phyloP scores from a whole-genome alignment of 2,797 vertebrate genomes.

The Microctenopoma lineatum region DNA sequence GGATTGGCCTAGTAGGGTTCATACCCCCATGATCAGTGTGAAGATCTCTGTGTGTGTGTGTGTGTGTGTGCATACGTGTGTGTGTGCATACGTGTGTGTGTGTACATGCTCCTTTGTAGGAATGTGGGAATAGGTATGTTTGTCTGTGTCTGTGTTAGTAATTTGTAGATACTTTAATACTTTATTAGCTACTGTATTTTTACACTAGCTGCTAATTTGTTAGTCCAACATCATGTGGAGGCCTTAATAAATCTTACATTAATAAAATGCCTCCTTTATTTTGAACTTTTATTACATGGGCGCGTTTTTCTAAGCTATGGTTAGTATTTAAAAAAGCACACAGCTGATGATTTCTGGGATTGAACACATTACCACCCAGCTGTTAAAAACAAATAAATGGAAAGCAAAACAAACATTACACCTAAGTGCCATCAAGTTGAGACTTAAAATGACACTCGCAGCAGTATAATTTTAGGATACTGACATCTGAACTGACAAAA shows the following conservation, averaged over 20 bases:
- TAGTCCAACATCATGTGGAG: not conserved
- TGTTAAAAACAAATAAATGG: not conserved
- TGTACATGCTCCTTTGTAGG: not conserved
- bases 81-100: constrained; percentile 11
- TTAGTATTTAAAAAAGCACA: no score
- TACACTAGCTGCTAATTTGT: not conserved
- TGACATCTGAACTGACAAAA: constrained; percentile 32
- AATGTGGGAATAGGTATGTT: not conserved
- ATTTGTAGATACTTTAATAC: constrained; percentile 12
- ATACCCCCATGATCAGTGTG: constrained; percentile 27
- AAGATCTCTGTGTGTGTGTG: constrained; percentile 17
- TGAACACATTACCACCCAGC: constrained; percentile 1
- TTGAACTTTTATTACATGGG: not conserved
- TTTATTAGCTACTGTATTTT: constrained; percentile 11
- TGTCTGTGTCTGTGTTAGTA: constrained; percentile 5
- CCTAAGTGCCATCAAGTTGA: constrained; percentile 3
- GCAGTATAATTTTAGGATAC: constrained; percentile 24
- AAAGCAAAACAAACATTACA: not conserved
- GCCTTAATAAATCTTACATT: not conserved
- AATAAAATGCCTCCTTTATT: not conserved
- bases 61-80: constrained; percentile 13
- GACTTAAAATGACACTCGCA: constrained; percentile 13
- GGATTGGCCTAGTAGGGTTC: constrained; percentile 8
- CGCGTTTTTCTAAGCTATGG: not conserved
- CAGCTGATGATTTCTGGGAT: not conserved